Evolutionary conservation across 2,888 invertebrate genomes (phyloP), one percentile per base, ranked within the genome.

Genomic region (Polymixis flavicincta): DNA sequence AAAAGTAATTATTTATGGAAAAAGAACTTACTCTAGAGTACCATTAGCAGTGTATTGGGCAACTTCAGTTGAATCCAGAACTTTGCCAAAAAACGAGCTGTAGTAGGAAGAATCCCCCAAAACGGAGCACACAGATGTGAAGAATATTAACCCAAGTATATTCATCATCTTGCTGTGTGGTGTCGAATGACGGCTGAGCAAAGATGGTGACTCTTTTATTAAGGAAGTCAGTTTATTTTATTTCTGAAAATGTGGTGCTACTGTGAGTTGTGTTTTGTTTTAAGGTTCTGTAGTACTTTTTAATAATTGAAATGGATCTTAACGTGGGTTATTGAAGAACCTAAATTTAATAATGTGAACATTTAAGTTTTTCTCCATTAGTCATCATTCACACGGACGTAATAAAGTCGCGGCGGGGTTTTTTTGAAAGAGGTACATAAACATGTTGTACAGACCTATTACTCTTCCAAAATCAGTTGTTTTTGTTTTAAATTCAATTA

Each of bases 11-110:
- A 42, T 0, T 19, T 14, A 28, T 22, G n/a, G 45, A 54, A 55
- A 0, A 52, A 65, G 19, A 9, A 80, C 81, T 80, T 73, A 81
- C 81, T 76, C 69, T 6, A 76, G 14, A 0, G 81, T 81, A 2
- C 67, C 66, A 54, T 81, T 81, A 1, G 81, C 28, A 14, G 81
- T 71, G 11, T 67, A 81, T 42, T 63, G 19, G 42, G 66, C 37
- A 32, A 72, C 73, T 37, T 71, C 50, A 32, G 32, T 5, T 0
- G 37, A n/a, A 37, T 66, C 19, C 14, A 81, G 37, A 1, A 14
- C 14, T 6, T 60, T 5, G 0, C 81, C 81, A 67, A 28, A 81
- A 50, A 60, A 81, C 0, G 81, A 71, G 25, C 70, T 80, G 17
- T 81, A 81, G 55, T 81, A 76, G 11, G 67, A 60, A 22, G 76